Base-by-base conservation (phyloP, 2,113 vertebrate genomes). In the Diphyllodes magnificus region DNA sequence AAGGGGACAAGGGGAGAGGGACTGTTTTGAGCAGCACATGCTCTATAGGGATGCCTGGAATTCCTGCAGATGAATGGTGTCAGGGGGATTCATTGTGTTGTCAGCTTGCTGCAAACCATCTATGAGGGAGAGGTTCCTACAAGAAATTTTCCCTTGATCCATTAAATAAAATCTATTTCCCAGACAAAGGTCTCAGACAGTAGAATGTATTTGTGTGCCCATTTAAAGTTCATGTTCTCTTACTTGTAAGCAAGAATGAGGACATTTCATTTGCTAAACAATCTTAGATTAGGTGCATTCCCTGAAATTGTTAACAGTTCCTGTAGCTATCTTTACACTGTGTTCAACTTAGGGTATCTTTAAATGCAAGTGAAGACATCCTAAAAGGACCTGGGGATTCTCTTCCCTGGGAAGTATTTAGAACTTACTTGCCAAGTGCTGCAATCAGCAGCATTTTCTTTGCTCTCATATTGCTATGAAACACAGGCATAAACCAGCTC, bases 371-470 rank as follows among this genome's bases (percentile, higher is more conserved):
- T 31, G 60, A 86, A 92, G 68, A 40, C 37, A 73, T 69, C 50
- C 64, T 84, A 69, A 72, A 91, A 88, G 10, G 25, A 86, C n/a
- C 42, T 31, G 30, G 40, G 50, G n/a, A 57, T 89, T 91, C 89
- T 88, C 39, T 90, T 92, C n/a, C 44, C 53, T 35, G 15, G 53
- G 61, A 93, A 54, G 15, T 47, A 50, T 84, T 91, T 75, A 65
- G 45, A 82, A 64, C 17, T 86, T 76, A 77, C 13, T 25, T 88
- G 20, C 42, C 86, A 91, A 92, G 14, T 86, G 54, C 91, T 90
- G 56, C 60, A 70, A 93, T 96, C 81, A 90, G 88, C 93, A 93
- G 51, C 92, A 95, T 92, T 88, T 90, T 17, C 59, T 91, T 85
- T 92, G 25, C 54, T 45, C 0, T 0, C 88, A 49, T 80, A 85